Percentiles rank a stretch among this genome's conserved stretches.
These are phyloP conservation scores for Hedya salicella DNA, from an alignment of 2,888 invertebrate species.

Conservation along the genomic window DNA sequence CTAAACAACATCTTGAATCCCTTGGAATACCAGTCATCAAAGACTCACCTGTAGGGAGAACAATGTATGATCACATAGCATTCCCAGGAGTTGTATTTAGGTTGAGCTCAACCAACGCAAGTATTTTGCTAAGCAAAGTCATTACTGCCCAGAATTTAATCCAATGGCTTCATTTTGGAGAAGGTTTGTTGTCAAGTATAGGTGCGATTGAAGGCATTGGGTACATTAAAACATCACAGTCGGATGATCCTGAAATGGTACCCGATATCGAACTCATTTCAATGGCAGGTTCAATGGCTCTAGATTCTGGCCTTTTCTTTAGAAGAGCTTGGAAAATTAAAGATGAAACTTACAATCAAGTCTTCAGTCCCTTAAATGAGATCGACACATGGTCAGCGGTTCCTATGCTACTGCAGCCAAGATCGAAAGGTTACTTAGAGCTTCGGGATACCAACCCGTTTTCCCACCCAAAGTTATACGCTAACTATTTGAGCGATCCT, in stretches of 20 bases:
- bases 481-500: slow-evolving; percentile 91
- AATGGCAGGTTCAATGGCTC: slow-evolving; percentile 86
- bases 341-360: slow-evolving; percentile 82
- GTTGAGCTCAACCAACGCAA: slow-evolving; percentile 74
- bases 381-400: slow-evolving; percentile 87
- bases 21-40: slow-evolving; percentile 86
- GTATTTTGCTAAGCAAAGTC: slow-evolving; percentile 72
- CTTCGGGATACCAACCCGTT: slow-evolving; percentile 90
- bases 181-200: slow-evolving; percentile 85
- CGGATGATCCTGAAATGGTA: slow-evolving; percentile 81
- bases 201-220: slow-evolving; percentile 88
- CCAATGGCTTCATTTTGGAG: slow-evolving; percentile 79
- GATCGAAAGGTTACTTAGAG: slow-evolving; percentile 88
- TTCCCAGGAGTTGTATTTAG: slow-evolving; percentile 82
- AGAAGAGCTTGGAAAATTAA: slow-evolving; percentile 84
- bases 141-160: slow-evolving; percentile 72
- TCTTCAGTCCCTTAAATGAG: slow-evolving; percentile 83
- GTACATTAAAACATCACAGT: slow-evolving; percentile 85
- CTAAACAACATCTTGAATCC: slow-evolving; percentile 82
- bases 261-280: slow-evolving; percentile 88
- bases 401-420: slow-evolving; percentile 90
- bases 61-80: slow-evolving; percentile 86
- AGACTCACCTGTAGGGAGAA: slow-evolving; percentile 88
- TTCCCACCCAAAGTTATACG: slow-evolving; percentile 90
- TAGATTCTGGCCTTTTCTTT: slow-evolving; percentile 84